Evolutionary conservation across 2,797 vertebrate genomes (phyloP), one percentile per base, ranked within the genome.

Genomic region (Falco rusticolus): DNA sequence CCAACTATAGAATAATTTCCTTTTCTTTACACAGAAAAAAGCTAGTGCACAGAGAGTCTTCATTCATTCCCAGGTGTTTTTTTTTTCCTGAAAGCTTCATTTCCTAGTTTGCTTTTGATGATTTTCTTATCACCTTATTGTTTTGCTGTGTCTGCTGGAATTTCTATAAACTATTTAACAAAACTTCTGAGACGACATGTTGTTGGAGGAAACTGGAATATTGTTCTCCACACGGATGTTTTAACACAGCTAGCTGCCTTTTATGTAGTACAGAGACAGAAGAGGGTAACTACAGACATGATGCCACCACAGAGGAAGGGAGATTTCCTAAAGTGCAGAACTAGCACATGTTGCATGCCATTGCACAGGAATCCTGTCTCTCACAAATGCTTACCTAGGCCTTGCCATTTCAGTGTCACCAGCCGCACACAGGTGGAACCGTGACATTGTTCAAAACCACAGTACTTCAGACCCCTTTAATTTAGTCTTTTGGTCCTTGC

Each of bases 161-260:
- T 90, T 94, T 89, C 87, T 84, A 93, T 94, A 96, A 96, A 94
- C 90, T 94, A 33, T 90, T 90, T 84, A 53, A 70, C 96, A 94
- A 96, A 74, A 84, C 83, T 84, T 94, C 93, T 92, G 81, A 89
- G 91, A 63, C 31, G 0, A 51, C 71, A 68, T 17, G 66, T 79
- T 68, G 53, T 21, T 93, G 84, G 63, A 96, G 95, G 95, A 95
- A 95, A 77, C 80, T 15, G 29, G 34, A 95, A 96, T 95, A 95
- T 96, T 96, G 93, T 96, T 97, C 93, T 95, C 71, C 76, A 91
- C 41, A n/a, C 33, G 75, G 94, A 96, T 95, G 94, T 95, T 95
- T 94, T 89, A 96, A 79, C 59, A 81, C 53, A 79, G 45, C 37
- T 72, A 88, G 77, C 31, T 89, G 80, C 34, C 85, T 96, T 95